Percentiles rank a stretch among this genome's conserved stretches.
phyloP scores from a whole-genome alignment of 2,113 vertebrate species.

The Proterorhinus semilunaris region DNA sequence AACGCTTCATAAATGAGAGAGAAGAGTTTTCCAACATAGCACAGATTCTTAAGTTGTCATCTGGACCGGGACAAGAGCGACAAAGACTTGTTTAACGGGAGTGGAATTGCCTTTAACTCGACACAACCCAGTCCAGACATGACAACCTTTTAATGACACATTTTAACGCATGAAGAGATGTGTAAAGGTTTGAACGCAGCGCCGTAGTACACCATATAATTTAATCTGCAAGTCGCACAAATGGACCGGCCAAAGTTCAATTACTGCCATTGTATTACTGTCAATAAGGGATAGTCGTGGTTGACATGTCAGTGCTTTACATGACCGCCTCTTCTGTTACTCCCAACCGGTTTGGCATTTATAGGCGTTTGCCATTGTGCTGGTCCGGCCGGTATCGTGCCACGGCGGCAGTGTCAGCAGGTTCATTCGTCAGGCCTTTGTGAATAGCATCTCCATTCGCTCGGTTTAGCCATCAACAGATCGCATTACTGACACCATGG shows the following conservation, averaged over 20 bases:
- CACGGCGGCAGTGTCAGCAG: conserved; percentile 27
- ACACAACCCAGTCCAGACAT: too few relatives aligned
- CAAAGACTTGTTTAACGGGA: too few relatives aligned
- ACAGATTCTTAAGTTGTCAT: too few relatives aligned
- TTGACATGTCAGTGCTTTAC: not conserved
- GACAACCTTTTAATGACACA: too few relatives aligned
- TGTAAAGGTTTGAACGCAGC: too few relatives aligned
- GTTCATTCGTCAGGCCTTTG: conserved; percentile 43
- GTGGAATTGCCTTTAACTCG: too few relatives aligned
- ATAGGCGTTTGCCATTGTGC: conserved; percentile 1
- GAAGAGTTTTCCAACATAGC: too few relatives aligned
- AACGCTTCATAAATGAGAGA: too few relatives aligned
- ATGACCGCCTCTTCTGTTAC: not conserved
- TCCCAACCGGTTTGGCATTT: not conserved
- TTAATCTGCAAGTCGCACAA: not conserved
- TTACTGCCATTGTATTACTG: not conserved
- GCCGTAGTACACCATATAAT: too few relatives aligned
- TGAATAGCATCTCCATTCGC: conserved; percentile 51
- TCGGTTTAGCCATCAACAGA: conserved; percentile 60
- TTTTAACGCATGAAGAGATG: too few relatives aligned
- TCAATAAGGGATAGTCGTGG: not conserved
- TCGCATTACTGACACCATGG: conserved; percentile 61
- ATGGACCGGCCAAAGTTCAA: not conserved
- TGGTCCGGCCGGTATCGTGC: conserved; percentile 12
- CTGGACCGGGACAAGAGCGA: too few relatives aligned